These are phyloP conservation scores for Trichechus manatus DNA, from an alignment of 2,113 vertebrate species.

Conservation along the genomic window DNA sequence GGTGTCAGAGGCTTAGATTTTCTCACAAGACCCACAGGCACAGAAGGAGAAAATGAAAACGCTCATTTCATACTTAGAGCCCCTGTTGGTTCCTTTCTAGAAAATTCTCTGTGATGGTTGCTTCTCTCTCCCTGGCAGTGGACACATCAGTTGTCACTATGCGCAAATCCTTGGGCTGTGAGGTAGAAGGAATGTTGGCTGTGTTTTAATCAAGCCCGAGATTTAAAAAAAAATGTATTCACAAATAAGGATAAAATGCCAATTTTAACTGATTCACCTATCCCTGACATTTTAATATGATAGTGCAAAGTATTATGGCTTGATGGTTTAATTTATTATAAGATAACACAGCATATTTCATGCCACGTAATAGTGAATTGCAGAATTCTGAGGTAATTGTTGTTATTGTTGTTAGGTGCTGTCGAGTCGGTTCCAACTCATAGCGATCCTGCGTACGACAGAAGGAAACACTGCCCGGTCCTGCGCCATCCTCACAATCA, in stretches of 20 bases:
- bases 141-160: accelerated
- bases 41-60: not conserved
- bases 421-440: too few relatives aligned
- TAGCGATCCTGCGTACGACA: too few relatives aligned
- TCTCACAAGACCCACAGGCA: not conserved
- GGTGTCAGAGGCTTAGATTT: not conserved
- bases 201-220: not conserved
- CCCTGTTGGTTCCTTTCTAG: not conserved
- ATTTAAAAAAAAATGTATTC: not conserved
- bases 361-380: constrained; percentile 48
- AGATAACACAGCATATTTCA: constrained; percentile 66
- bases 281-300: constrained; percentile 23
- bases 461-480: too few relatives aligned
- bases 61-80: not conserved
- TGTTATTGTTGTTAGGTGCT: too few relatives aligned
- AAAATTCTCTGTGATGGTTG: not conserved
- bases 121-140: not conserved
- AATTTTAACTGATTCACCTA: not conserved
- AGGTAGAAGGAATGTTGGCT: not conserved
- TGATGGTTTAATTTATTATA: constrained; percentile 48
- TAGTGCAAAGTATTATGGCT: constrained; percentile 10
- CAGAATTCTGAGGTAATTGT: constrained; percentile 63
- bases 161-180: not conserved
- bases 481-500: too few relatives aligned
- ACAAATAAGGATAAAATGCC: constrained; percentile 22